Percentiles rank a stretch among this genome's conserved stretches.
phyloP scores from a whole-genome alignment of 2,888 invertebrate genomes.

The Clunio marinus region DNA sequence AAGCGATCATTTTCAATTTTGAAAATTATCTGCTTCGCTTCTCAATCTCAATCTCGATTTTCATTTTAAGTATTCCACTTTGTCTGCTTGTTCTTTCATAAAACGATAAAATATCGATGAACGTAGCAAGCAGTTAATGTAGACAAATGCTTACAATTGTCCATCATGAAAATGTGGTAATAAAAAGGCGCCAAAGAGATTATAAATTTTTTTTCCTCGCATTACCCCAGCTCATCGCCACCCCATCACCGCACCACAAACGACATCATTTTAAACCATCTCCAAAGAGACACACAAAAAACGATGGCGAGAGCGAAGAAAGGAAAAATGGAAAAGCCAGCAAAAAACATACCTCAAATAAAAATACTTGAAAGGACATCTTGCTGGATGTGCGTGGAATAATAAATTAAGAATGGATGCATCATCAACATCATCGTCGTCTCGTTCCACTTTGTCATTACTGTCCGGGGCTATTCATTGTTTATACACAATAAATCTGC shows the following conservation, averaged over 20 bases:
- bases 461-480: background rate
- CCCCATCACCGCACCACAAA: background rate
- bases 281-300: background rate
- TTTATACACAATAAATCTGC: slow-evolving; percentile 31
- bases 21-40: too few relatives aligned
- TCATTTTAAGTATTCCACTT: background rate
- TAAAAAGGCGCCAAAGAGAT: slow-evolving; percentile 38
- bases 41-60: too few relatives aligned
- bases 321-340: background rate
- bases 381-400: slow-evolving; percentile 32
- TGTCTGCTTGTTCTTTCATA: background rate
- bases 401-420: slow-evolving; percentile 19
- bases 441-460: background rate
- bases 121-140: background rate
- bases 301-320: background rate
- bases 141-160: slow-evolving; percentile 19
- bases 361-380: background rate
- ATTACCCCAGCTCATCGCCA: background rate
- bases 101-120: background rate
- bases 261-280: background rate
- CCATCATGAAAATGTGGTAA: slow-evolving; percentile 32
- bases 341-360: background rate
- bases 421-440: background rate
- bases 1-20: slow-evolving; percentile 21
- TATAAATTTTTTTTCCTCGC: slow-evolving; percentile 32